Base-by-base conservation (phyloP, 1,140 invertebrate genomes). In the Polyergus mexicanus region DNA sequence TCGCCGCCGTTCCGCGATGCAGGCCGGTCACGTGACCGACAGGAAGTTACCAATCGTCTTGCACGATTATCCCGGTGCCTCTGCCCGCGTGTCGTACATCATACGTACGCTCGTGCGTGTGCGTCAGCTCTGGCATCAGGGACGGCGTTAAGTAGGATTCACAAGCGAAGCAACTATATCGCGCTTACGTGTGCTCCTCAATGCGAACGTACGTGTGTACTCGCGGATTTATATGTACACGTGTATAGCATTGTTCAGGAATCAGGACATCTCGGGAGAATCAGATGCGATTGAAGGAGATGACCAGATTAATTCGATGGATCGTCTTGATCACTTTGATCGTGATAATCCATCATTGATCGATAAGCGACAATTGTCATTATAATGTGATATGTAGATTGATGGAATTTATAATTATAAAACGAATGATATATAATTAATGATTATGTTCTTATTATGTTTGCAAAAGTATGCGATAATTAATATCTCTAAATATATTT, bases 21-120 rank as follows among this genome's bases (percentile, higher is more conserved):
- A 90, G 89, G 90, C 88, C 88, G 92, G 88, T 94, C 94, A 95
- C 94, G 93, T 94, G 94, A 94, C 92, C 92, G 92, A 94, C 94
- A 95, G 94, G 94, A 95, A 95, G 93, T 93, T 91, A 92, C 93
- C 94, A 95, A 95, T 95, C 94, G 94, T 94, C 94, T 95, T 94
- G 92, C 85, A 86, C 94, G 94, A 94, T 95, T 94, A 94, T 94
- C 92, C 93, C 92, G 88, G 91, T 92, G 86, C 78, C 86, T 78
- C 74, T 90, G 80, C 78, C 54, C 66, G 85, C 77, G 85, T 83
- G 60, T 58, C 83, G 86, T 68, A 65, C 77, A 88, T 8, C 66
- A 80, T 78, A 41, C 71, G 68, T 69, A 85, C 78, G 76, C 72
- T 62, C 78, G 68, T 83, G 71, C 80, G 86, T 92, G 90, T 91